A percentile compares a stretch with the other conserved stretches of the same genome.
These are phyloP conservation scores for Acropternis orthonyx DNA, from an alignment of 2,797 vertebrate genomes.

Conservation along the genomic window DNA sequence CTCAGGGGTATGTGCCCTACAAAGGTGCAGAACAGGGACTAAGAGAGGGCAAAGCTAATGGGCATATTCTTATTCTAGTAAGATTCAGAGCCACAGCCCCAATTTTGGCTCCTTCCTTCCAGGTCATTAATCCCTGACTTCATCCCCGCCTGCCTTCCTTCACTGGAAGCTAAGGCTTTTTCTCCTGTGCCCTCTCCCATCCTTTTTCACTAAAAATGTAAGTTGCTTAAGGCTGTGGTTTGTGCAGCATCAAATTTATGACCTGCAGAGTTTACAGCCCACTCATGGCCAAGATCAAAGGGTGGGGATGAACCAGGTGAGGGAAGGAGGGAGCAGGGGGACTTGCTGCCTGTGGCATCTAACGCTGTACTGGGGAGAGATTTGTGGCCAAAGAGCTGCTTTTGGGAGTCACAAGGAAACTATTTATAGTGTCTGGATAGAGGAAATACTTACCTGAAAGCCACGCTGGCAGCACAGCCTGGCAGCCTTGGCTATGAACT, in stretches of 20 bases:
- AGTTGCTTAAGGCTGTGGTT: neutral
- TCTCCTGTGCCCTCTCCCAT: neutral
- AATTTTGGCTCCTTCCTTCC: neutral
- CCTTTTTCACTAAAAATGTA: neutral
- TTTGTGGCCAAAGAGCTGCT: neutral
- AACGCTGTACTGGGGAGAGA: fast-evolving
- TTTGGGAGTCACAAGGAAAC: neutral
- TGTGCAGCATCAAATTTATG: neutral
- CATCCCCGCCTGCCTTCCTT: neutral
- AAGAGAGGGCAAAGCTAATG: neutral
- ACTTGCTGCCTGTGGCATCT: neutral
- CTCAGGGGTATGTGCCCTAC: fast-evolving
- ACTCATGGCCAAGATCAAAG: neutral
- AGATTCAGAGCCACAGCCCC: neutral
- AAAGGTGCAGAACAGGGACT: neutral
- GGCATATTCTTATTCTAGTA: neutral
- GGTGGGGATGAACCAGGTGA: neutral
- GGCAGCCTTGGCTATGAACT: neutral
- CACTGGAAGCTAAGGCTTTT: neutral
- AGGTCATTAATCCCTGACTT: neutral
- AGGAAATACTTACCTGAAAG: neutral
- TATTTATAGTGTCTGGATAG: neutral
- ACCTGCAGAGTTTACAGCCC: neutral
- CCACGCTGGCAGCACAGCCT: neutral
- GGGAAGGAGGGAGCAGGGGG: neutral